Evolutionary conservation across 2,888 invertebrate genomes (phyloP).

Genomic region (Eristalis pertinax): DNA sequence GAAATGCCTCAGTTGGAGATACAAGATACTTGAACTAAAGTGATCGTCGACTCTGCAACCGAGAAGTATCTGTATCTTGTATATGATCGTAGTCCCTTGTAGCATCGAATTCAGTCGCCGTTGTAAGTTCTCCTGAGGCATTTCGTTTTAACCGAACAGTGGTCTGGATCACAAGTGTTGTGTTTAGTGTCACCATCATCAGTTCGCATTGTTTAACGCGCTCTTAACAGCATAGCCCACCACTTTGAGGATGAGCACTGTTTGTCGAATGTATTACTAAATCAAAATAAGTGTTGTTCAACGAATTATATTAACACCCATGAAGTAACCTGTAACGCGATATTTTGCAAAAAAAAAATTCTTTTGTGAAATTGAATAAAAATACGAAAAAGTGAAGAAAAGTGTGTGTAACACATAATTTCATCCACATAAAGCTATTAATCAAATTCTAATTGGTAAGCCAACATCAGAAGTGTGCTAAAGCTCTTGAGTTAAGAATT

Average conservation of each 20-base stretch:
- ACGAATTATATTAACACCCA: not conserved
- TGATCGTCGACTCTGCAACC: slow-evolving; percentile 7
- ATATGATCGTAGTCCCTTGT: slow-evolving; percentile 56
- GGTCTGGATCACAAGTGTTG: not conserved
- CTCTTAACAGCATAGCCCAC: not conserved
- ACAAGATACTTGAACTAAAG: slow-evolving; percentile 19
- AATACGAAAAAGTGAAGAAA: not conserved
- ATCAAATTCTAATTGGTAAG: slow-evolving; percentile 36
- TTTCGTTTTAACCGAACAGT: slow-evolving; percentile 66
- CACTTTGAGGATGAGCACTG: not conserved
- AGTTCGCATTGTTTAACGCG: not conserved
- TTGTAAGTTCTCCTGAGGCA: slow-evolving; percentile 77
- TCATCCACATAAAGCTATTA: not conserved
- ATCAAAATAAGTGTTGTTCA: not conserved
- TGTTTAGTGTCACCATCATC: slow-evolving; percentile 12
- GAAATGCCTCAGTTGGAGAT: slow-evolving; percentile 6
- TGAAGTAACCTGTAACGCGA: not conserved
- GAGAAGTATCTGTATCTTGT: slow-evolving; percentile 34
- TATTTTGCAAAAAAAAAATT: not conserved
- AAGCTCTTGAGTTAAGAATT: not conserved
- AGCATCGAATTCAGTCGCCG: slow-evolving; percentile 76
- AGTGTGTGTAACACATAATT: not conserved
- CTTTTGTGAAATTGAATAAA: no score
- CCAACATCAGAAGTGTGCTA: slow-evolving; percentile 15
- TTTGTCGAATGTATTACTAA: not conserved